A percentile compares a stretch with the other conserved stretches of the same genome.
These are phyloP conservation scores for Scomber colias DNA, from an alignment of 2,113 vertebrate genomes.

Conservation along the genomic window DNA sequence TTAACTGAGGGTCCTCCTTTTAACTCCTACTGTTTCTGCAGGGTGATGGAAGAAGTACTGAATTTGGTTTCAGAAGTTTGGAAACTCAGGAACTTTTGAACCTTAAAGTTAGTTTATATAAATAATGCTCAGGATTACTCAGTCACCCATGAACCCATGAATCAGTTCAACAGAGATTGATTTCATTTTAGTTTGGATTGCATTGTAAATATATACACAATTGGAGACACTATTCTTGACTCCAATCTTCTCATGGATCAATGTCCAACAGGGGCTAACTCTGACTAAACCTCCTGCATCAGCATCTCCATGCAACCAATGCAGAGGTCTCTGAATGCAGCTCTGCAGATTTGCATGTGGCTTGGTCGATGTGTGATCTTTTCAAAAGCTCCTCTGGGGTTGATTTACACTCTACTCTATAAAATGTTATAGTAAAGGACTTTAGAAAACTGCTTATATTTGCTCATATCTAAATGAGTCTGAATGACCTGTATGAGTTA, in stretches of 20 bases:
- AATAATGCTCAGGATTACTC: neutral
- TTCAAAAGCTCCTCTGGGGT: neutral
- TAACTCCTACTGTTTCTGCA: neutral
- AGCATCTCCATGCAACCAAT: neutral
- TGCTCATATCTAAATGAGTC: slow-evolving; percentile 16
- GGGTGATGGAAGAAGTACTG: neutral
- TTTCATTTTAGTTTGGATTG: neutral
- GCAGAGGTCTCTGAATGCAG: neutral
- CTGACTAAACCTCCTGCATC: slow-evolving; percentile 10
- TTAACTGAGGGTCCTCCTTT: no score
- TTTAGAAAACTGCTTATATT: slow-evolving; percentile 10
- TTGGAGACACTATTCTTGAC: neutral
- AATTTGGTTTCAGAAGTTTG: neutral
- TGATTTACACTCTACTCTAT: neutral
- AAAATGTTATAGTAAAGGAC: neutral
- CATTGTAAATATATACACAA: neutral
- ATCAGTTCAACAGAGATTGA: neutral
- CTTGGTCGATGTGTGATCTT: neutral
- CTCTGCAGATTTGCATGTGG: slow-evolving; percentile 15
- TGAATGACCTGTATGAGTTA: slow-evolving; percentile 6
- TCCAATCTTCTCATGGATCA: neutral
- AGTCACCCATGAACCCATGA: neutral
- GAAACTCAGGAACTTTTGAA: neutral
- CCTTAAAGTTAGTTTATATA: neutral
- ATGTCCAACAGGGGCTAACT: neutral